Evolutionary conservation across 2,113 vertebrate species (phyloP).

Genomic region (Atrichornis clamosus): DNA sequence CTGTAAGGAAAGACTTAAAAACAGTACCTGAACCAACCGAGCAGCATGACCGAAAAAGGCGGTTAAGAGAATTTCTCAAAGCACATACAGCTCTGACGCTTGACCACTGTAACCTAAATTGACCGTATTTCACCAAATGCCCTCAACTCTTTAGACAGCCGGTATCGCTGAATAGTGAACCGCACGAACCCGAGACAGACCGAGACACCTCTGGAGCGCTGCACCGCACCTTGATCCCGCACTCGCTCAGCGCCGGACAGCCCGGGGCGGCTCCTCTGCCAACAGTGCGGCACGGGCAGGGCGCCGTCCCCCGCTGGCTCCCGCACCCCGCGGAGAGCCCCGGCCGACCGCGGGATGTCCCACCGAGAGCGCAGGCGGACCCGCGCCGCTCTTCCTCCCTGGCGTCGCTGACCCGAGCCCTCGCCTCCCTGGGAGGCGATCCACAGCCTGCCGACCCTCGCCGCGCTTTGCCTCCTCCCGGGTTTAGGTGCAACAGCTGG

Average conservation of each 20-base stretch:
- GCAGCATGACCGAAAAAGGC: background rate
- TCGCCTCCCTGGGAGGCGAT: no score
- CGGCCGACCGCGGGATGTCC: background rate
- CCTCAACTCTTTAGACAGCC: background rate
- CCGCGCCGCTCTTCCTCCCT: background rate
- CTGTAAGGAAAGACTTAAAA: background rate
- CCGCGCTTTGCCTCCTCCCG: background rate
- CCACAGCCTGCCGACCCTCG: background rate
- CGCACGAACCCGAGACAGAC: accelerated
- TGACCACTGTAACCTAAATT: accelerated
- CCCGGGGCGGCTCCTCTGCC: background rate
- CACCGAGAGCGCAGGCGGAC: background rate
- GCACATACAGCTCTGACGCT: background rate
- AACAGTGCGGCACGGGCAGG: background rate
- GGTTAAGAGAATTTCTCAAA: background rate
- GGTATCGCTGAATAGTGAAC: accelerated
- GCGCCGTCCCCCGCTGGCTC: background rate
- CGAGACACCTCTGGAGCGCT: background rate
- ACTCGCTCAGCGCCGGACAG: background rate
- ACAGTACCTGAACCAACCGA: background rate
- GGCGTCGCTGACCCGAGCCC: background rate
- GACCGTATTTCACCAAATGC: background rate
- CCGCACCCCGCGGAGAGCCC: background rate
- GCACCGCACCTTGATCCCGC: background rate
- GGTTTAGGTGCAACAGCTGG: background rate